Evolutionary conservation across 2,888 invertebrate genomes (phyloP), one percentile per base, ranked within the genome.

Genomic region (Caenorhabditis plicata): DNA sequence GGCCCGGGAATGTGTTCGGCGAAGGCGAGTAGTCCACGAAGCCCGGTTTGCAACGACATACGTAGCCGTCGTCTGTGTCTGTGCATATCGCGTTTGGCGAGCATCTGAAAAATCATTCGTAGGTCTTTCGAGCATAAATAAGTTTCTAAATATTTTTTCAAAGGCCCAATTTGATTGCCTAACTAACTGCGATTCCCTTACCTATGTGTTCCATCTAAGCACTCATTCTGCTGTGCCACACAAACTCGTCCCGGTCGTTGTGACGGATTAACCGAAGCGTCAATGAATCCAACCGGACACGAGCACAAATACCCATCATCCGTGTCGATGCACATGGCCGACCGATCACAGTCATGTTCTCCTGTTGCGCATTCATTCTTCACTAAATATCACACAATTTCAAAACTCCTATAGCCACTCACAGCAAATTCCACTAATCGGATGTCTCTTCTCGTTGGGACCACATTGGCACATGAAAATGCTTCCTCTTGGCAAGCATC

Each of bases 11-110:
- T 52, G 63, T 73, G 36, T 71, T 74, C 3, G 75, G 77, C 47
- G 79, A 81, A 20, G 81, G 80, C 15, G 80, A 81, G 41, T 73
- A 72, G 53, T 81, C 81, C 42, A 81, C 72, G 64, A 63, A 81
- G 23, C 78, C 79, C n/a, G 74, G 67, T 47, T 77, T 77, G 67
- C 81, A 81, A 22, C 75, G 61, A 53, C 81, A 81, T 9, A 77
- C 72, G 50, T 74, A 81, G 7, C 73, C 71, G 27, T 55, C 64
- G n/a, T 65, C 73, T 23, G 77, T 80, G 43, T 81, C 78, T 7
- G 78, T 74, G 53, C 81, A 81, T 13, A 76, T 26, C 2, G 81
- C 81, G 48, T 80, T 68, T 1, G 75, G 71, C 15, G 77, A 77
- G 60, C 81, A 81, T 32, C 67, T 63, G 43, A 11, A 66, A 43